phyloP scores from a whole-genome alignment of 2,113 vertebrate species.

The Pelecanoides urinatrix region DNA sequence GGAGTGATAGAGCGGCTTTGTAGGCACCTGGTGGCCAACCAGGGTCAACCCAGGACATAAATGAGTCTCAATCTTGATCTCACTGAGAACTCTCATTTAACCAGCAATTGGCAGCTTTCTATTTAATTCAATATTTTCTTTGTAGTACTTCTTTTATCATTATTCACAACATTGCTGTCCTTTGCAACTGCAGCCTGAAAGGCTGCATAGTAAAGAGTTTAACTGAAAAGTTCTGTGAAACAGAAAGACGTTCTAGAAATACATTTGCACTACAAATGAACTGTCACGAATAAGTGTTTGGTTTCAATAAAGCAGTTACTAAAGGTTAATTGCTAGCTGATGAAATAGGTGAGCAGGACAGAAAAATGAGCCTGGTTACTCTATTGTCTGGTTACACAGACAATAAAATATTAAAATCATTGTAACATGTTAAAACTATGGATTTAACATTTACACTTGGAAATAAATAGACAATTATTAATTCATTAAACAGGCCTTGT shows the following conservation, averaged over 20 bases:
- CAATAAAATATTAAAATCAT: conserved; percentile 43
- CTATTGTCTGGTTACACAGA: conserved; percentile 12
- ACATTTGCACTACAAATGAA: conserved; percentile 43
- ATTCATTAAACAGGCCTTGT: conserved; percentile 14
- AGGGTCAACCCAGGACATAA: not conserved
- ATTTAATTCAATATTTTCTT: not conserved
- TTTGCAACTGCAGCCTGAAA: not conserved
- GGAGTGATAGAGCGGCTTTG: not conserved
- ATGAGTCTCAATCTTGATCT: not conserved
- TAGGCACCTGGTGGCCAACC: not conserved
- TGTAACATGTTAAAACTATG: conserved; percentile 39
- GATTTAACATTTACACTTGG: conserved; percentile 18
- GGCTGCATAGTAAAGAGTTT: not conserved
- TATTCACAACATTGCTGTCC: not conserved
- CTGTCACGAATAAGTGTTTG: conserved; percentile 47
- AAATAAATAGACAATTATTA: conserved; percentile 39
- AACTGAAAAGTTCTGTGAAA: conserved; percentile 8
- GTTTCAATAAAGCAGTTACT: conserved; percentile 61
- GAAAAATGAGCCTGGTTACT: conserved; percentile 14
- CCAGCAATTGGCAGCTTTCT: not conserved
- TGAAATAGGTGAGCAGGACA: conserved; percentile 48
- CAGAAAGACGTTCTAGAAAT: not conserved
- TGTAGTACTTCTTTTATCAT: not conserved
- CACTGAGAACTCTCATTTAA: not conserved
- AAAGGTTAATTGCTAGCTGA: conserved; percentile 64